Base-by-base conservation (phyloP, 2,797 vertebrate species). In the Nasua narica region DNA sequence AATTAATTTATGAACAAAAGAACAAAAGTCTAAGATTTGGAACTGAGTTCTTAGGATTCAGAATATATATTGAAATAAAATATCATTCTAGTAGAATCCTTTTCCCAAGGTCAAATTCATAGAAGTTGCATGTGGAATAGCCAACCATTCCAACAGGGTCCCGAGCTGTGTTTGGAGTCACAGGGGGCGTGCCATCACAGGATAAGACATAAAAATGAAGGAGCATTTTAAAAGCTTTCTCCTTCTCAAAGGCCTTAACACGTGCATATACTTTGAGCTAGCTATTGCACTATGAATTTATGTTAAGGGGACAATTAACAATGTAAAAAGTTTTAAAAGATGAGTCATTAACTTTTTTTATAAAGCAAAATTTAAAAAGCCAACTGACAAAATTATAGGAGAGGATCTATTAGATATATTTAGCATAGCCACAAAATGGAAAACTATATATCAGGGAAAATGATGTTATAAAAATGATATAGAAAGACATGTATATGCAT, bases 171-270 rank as follows among this genome's bases (percentile, higher is more conserved):
- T 72, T 37, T 29, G 56, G 15, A 43, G 7, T 14, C n/a, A 2
- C 7, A 21, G 21, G 79, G 19, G 46, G 29, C 12, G 15, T 0
- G 7, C 46, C 0, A 4, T 18, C 37, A 23, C 0, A 0, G 0
- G 37, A 27, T 23, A 18, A 48, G 32, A 48, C 0, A 0, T 0
- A 4, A 4, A 2, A 40, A 29, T 1, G 21, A 2, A 81, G 43
- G 19, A 5, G 48, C 0, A 3, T 27, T 21, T 4, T 23, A 23
- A 52, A 76, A 54, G 4, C 1, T 27, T 4, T 43, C 5, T 5
- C 16, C 5, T 23, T 54, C 29, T 76, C 14, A 37, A 46, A 23
- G 37, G 65, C 4, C 50, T 58, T 32, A 37, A 46, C 15, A 16
- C 2, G n/a, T 3, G 4, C 37, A 8, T 7, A 21, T 8, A 18